Evolutionary conservation across 1,140 invertebrate genomes (phyloP).

Genomic region (Bombus waltoni): DNA sequence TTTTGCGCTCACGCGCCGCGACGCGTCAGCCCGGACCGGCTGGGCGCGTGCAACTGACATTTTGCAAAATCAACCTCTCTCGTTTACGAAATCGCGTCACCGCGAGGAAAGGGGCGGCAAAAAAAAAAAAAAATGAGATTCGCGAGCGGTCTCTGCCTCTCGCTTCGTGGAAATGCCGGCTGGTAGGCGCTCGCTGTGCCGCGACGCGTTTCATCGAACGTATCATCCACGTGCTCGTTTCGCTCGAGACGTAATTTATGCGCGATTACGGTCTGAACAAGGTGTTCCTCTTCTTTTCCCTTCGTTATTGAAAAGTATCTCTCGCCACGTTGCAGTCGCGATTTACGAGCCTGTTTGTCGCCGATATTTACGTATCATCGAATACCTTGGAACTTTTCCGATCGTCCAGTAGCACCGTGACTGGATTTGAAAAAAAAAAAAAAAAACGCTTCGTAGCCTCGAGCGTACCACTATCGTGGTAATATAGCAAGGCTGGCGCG

Average conservation of each 20-base stretch:
- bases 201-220: slow-evolving; percentile 6
- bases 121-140: background rate
- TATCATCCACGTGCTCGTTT: background rate
- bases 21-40: background rate
- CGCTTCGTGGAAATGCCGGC: background rate
- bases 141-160: background rate
- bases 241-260: slow-evolving; percentile 30
- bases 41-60: slow-evolving; percentile 40
- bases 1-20: slow-evolving; percentile 43
- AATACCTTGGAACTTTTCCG: background rate
- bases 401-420: background rate
- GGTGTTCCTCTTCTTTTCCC: background rate
- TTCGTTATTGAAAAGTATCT: slow-evolving; percentile 6
- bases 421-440: background rate
- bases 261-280: slow-evolving; percentile 12
- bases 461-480: too few relatives aligned
- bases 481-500: too few relatives aligned
- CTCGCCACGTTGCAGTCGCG: background rate
- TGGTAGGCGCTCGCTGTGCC: background rate
- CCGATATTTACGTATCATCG: background rate
- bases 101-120: background rate
- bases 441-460: background rate
- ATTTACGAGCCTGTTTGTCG: background rate
- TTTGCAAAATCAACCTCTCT: slow-evolving; percentile 43
- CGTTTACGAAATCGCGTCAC: slow-evolving; percentile 35